Evolutionary conservation across 1,140 invertebrate species (phyloP).

Genomic region (Araneus ventricosus): DNA sequence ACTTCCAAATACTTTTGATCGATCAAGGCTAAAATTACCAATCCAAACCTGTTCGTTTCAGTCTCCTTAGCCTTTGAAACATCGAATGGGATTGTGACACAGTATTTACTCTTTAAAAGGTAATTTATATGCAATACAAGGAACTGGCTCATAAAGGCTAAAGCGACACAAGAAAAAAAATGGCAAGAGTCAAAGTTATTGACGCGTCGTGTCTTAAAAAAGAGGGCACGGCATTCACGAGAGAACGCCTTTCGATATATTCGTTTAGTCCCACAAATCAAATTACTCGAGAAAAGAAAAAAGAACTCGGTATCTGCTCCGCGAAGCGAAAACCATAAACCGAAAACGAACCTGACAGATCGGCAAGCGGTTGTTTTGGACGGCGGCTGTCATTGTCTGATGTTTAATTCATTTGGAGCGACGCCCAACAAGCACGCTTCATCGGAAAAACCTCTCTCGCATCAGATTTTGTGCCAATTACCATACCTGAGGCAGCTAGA

Average conservation of each 20-base stretch:
- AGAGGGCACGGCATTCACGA: not conserved
- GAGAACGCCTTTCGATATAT: constrained; percentile 23
- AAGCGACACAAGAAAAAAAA: not conserved
- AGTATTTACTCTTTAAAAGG: not conserved
- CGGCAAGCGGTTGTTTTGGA: constrained; percentile 39
- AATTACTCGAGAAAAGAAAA: not conserved
- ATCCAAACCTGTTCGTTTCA: not conserved
- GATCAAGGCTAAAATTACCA: not conserved
- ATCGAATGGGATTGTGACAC: not conserved
- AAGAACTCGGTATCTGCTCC: not conserved
- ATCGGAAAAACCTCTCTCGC: constrained; percentile 10
- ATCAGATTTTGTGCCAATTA: constrained; percentile 47
- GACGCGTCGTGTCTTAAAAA: not conserved
- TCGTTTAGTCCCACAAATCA: constrained; percentile 23
- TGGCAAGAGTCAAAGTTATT: not conserved
- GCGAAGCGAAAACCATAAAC: constrained; percentile 3
- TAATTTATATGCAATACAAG: not conserved
- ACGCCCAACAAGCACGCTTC: constrained; percentile 31
- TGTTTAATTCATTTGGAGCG: constrained; percentile 65
- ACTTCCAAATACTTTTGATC: not conserved
- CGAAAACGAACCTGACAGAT: constrained; percentile 54
- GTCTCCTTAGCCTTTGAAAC: too few species aligned
- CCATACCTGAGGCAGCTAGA: constrained; percentile 40
- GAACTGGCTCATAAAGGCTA: not conserved
- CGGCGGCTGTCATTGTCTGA: not conserved